Conservation (phyloP, 2,888 invertebrate species). For the Aphodius granarius region DNA sequence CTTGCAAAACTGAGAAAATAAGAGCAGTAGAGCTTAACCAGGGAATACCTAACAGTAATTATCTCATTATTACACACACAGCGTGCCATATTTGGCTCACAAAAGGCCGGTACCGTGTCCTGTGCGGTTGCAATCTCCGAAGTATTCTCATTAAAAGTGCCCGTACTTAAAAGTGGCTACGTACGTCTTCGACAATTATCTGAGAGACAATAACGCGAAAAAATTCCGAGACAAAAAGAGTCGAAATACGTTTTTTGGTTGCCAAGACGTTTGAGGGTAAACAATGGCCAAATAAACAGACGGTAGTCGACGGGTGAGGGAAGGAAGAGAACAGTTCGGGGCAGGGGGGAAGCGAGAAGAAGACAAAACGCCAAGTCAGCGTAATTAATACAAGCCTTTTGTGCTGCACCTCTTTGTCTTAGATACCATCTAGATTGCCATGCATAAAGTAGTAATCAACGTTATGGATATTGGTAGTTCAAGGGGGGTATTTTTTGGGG, state of each 20-base stretch:
- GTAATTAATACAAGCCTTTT: slow-evolving; percentile 41
- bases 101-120: not conserved
- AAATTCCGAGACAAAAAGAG: not conserved
- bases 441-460: slow-evolving; percentile 31
- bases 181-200: slow-evolving; percentile 6
- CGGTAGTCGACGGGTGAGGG: not conserved
- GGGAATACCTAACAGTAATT: not conserved
- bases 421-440: slow-evolving; percentile 38
- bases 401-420: slow-evolving; percentile 39
- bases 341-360: not conserved
- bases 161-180: not conserved
- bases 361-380: slow-evolving; percentile 37
- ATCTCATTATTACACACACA: not conserved
- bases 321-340: slow-evolving; percentile 5
- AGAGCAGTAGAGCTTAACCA: not conserved
- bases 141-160: not conserved
- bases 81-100: not conserved
- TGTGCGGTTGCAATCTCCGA: not conserved
- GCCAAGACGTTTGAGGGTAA: not conserved
- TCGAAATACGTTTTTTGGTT: not conserved
- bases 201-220: slow-evolving; percentile 5
- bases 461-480: slow-evolving; percentile 18
- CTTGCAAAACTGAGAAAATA: not conserved
- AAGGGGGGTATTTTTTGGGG: not conserved
- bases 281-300: slow-evolving; percentile 18